Base-by-base conservation (phyloP, 2,888 invertebrate genomes). In the Neocrepidodera transversa region DNA sequence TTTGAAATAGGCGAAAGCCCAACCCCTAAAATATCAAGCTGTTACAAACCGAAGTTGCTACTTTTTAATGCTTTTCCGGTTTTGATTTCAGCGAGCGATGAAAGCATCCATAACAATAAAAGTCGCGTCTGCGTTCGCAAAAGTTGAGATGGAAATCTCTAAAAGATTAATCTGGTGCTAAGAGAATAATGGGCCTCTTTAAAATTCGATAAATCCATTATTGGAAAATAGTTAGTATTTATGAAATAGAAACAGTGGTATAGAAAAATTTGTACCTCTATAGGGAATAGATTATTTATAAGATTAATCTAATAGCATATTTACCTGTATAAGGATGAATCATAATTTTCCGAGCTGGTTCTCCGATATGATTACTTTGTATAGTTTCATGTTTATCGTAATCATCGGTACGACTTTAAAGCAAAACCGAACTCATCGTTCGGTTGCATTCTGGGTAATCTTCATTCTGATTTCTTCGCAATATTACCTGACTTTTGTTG, bases 121-220 rank as follows among this genome's bases (percentile, higher is more conserved):
- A 45, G 45, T 45, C 23, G 45, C 45, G 45, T 45, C 45, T 45
- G 45, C 45, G 45, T 45, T 28, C 14, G 43, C 13, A 45, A 45
- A 45, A 17, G 14, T 26, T 45, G 1, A 13, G 45, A 16, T 45
- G 17, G 17, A 38, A 38, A 45, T 45, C 45, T 45, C 11, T 28
- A 16, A 28, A 26, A 26, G 45, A 45, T 45, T 45, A 45, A 45
- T 45, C 28, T 45, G n/a, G 16, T 14, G 23, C 1, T 26, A 26
- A 45, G 13, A 26, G 26, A 14, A 23, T 26, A 45, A 45, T 16
- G 7, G 28, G 2, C 26, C 14, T 7, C 28, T 45, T 26, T 18
- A 45, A 45, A 45, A 45, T 45, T 45, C 28, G 11, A 68, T 66
- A 66, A 68, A 66, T 66, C 67, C 64, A 68, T 69, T 64, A 59